These are phyloP conservation scores for Leucophenga varia DNA, from an alignment of 1,140 invertebrate genomes.

Conservation along the genomic window DNA sequence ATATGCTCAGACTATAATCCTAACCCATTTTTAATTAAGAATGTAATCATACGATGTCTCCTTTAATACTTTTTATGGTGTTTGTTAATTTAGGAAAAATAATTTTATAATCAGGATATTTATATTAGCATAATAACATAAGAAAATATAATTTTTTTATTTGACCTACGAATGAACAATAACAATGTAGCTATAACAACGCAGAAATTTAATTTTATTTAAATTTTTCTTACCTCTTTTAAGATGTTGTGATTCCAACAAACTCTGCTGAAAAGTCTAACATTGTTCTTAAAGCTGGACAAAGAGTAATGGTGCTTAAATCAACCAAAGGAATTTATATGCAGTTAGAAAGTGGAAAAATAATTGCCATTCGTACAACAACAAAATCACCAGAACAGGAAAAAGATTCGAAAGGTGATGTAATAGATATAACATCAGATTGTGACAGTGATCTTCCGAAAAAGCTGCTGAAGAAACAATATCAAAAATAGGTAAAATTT, in stretches of 20 bases:
- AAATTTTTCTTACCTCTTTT: slow-evolving; percentile 12
- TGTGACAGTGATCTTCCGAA: slow-evolving; percentile 36
- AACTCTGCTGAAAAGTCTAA: slow-evolving; percentile 83
- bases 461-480: no score
- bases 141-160: no score
- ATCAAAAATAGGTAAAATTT: slow-evolving; percentile 28
- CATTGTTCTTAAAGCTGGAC: slow-evolving; percentile 87
- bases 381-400: slow-evolving; percentile 31
- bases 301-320: slow-evolving; percentile 90
- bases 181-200: no score
- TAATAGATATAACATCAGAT: slow-evolving; percentile 50
- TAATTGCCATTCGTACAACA: slow-evolving; percentile 79
- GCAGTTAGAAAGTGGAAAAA: slow-evolving; percentile 92
- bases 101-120: no score
- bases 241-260: slow-evolving; percentile 91
- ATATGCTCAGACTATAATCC: no score
- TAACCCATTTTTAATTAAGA: no score
- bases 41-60: no score
- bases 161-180: slow-evolving; percentile 2
- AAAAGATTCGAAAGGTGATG: slow-evolving; percentile 38
- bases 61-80: no score
- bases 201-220: no score
- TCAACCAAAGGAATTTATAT: slow-evolving; percentile 95
- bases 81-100: no score
- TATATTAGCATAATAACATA: no score